These are phyloP conservation scores for Mungos mungo DNA, from an alignment of 2,113 vertebrate species.

Conservation along the genomic window DNA sequence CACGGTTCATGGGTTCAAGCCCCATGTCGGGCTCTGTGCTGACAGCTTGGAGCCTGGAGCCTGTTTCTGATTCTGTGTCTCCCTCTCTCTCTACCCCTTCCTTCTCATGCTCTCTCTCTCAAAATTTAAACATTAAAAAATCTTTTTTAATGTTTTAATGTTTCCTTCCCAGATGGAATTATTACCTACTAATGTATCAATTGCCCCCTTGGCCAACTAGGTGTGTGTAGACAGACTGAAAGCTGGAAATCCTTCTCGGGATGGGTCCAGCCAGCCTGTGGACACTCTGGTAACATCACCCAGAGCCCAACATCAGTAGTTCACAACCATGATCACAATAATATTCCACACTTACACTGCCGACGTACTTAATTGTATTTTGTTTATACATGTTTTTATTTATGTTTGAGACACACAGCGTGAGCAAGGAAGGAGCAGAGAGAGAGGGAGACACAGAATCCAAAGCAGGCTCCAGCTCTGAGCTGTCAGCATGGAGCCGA, in stretches of 20 bases:
- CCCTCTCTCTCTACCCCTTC: no score
- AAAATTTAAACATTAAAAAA: no score
- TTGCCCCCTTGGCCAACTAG: background rate
- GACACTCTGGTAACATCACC: background rate
- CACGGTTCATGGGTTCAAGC: no score
- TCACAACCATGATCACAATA: background rate
- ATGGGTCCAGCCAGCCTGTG: background rate
- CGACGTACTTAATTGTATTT: background rate
- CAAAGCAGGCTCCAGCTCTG: background rate
- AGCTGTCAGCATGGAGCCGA: no score
- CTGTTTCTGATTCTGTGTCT: no score
- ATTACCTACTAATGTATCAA: background rate
- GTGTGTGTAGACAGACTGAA: background rate
- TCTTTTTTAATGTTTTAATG: background rate
- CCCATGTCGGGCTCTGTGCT: no score
- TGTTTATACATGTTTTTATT: background rate
- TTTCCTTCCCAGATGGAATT: background rate
- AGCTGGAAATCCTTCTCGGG: background rate
- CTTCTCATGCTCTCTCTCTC: no score
- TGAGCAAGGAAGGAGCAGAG: background rate
- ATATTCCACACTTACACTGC: background rate
- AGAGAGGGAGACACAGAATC: background rate
- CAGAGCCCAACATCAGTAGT: background rate
- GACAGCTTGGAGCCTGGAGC: no score
- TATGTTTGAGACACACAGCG: background rate